Percentiles rank a stretch among this genome's conserved stretches.
Conservation (phyloP, 2,888 invertebrate species). For the Agrochola lota region DNA sequence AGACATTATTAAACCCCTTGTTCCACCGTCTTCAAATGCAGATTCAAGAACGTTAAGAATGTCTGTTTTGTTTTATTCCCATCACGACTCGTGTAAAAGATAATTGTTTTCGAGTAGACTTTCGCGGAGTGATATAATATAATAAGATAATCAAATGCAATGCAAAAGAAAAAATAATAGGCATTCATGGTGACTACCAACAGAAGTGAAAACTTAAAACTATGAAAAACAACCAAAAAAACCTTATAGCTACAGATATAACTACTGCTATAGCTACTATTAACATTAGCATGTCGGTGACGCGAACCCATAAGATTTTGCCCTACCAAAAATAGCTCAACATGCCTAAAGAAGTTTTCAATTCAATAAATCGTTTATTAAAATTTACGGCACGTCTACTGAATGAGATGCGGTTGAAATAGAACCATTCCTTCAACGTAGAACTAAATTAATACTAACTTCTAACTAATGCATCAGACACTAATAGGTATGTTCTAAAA, state of each 20-base stretch:
- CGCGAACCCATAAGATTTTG: too few species aligned
- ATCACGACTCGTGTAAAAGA: constrained; percentile 14
- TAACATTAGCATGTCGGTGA: too few species aligned
- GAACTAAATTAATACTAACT: neutral
- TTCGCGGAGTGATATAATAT: neutral
- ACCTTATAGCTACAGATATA: too few species aligned
- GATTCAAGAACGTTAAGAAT: constrained; percentile 15
- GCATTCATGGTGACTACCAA: neutral
- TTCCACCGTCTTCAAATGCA: constrained; percentile 24
- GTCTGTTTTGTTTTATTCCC: constrained; percentile 24
- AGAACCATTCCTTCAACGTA: neutral
- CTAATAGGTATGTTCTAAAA: neutral
- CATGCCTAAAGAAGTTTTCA: neutral
- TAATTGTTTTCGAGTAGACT: constrained; percentile 10
- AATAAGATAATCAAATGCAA: too few species aligned
- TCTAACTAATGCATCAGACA: neutral
- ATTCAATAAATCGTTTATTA: too few species aligned
- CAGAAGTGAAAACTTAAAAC: neutral
- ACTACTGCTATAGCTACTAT: too few species aligned
- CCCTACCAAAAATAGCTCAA: neutral
- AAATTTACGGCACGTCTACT: neutral
- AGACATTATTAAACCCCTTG: constrained; percentile 51
- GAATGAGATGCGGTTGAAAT: neutral
- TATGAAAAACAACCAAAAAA: too few species aligned
- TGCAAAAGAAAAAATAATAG: neutral